Evolutionary conservation across 2,113 vertebrate species (phyloP), one percentile per base, ranked within the genome.

Genomic region (Lagopus leucura): DNA sequence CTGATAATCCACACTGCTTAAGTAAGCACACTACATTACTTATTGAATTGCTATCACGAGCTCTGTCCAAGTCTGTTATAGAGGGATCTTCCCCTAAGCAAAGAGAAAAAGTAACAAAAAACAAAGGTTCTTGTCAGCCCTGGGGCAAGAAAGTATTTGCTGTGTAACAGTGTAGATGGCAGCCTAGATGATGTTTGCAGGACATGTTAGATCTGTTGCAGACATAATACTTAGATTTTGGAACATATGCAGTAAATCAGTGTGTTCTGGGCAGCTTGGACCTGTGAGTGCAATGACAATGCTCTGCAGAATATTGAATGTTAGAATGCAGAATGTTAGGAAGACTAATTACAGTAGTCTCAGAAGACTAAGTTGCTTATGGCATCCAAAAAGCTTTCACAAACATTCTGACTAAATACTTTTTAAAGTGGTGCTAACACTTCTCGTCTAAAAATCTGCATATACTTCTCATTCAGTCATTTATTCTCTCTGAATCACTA

Each of bases 51-150:
- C 13, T 81, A 24, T 28, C 7, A 19, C 10, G 63, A 57, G 2
- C 17, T 77, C 4, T 42, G 8, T 58, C 17, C 4, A 20, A 40
- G 32, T 25, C 9, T 45, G 4, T 13, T n/a, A 21, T 13, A 73
- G 40, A 78, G 63, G 24, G 9, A 47, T 6, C 3, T 54, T 54
- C 5, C 2, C 4, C 9, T 50, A 20, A 74, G 48, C 12, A 69
- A 63, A n/a, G 13, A 28, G 8, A 3, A 25, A 10, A 72, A 24
- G 30, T 2, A 63, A 18, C 16, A 30, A 43, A 25, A 25, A 30
- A 21, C 27, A 38, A 28, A 18, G 4, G 6, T 30, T 10, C 19
- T 14, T 22, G 7, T 27, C 1, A 2, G 22, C 4, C 2, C 17
- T 57, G 8, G 7, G 27, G 24, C 15, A 72, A 66, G 52, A 8